Percentiles rank a stretch among this genome's conserved stretches.
Evolutionary conservation across 2,797 vertebrate species (phyloP).

Genomic region (Acanthis flammea): DNA sequence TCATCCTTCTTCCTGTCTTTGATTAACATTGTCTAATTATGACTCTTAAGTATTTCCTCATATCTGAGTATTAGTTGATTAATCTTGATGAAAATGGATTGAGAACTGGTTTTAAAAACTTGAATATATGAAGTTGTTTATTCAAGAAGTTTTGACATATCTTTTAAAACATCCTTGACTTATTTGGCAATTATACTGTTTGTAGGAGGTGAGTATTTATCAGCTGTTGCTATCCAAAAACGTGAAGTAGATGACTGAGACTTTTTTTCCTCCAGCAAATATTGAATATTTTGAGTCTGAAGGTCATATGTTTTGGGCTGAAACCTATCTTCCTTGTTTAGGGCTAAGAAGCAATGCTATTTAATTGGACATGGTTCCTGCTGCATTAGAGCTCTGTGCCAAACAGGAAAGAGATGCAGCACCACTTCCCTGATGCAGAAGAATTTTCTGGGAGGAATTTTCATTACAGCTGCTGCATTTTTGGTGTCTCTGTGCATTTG

Average conservation of each 20-base stretch:
- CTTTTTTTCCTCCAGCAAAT: not conserved
- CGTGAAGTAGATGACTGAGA: not conserved
- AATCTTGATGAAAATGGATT: conserved; percentile 46
- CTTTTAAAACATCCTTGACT: conserved; percentile 19
- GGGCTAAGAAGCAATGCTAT: not conserved
- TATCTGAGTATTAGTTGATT: conserved; percentile 40
- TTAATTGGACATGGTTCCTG: rapidly evolving
- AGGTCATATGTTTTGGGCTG: not conserved
- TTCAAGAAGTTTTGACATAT: not conserved
- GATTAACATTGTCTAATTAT: conserved; percentile 54
- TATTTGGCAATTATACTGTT: conserved; percentile 1
- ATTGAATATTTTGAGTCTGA: not conserved
- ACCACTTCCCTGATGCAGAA: not conserved
- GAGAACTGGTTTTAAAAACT: not conserved
- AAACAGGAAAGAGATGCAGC: not conserved
- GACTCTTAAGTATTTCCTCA: conserved; percentile 37
- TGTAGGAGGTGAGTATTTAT: not conserved
- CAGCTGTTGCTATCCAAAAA: not conserved
- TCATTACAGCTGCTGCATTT: not conserved
- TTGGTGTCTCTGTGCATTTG: not conserved
- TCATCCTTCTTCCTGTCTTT: conserved; percentile 32
- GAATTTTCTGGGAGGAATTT: not conserved
- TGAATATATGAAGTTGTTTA: not conserved
- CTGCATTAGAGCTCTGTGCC: not conserved
- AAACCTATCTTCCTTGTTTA: not conserved